These are phyloP conservation scores for Drosophila takahashii DNA, from an alignment of 1,140 invertebrate genomes.

Conservation along the genomic window DNA sequence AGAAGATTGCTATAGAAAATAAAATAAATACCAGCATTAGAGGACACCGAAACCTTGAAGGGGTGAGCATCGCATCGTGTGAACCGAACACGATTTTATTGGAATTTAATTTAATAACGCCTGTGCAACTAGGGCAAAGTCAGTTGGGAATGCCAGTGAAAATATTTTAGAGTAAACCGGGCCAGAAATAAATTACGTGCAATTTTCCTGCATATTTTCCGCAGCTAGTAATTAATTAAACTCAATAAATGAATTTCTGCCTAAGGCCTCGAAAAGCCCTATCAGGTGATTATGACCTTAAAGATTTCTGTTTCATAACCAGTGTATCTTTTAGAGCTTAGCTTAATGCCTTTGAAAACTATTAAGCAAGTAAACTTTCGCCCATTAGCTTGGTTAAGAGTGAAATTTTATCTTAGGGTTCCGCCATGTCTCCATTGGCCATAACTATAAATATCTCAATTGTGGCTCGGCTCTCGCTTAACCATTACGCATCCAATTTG, in stretches of 20 bases:
- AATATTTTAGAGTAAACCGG: constrained; percentile 6
- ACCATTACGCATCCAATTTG: constrained; percentile 59
- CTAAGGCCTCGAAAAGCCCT: neutral
- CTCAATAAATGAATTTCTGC: constrained; percentile 6
- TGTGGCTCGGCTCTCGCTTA: constrained; percentile 26
- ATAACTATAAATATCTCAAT: constrained; percentile 48
- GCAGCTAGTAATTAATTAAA: constrained; percentile 10
- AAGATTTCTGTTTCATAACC: constrained; percentile 2
- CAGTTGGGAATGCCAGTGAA: constrained; percentile 10
- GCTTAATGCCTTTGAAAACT: constrained; percentile 14
- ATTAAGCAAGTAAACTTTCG: constrained; percentile 27
- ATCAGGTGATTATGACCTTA: neutral
- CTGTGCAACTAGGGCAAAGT: constrained; percentile 23
- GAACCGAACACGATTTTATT: constrained; percentile 52
- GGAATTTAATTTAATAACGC: constrained; percentile 49
- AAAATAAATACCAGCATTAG: constrained; percentile 51
- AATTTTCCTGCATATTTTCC: constrained; percentile 17
- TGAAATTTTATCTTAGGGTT: constrained; percentile 2
- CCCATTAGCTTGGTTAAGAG: constrained; percentile 21
- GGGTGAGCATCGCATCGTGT: constrained; percentile 37
- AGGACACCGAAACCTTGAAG: constrained; percentile 22
- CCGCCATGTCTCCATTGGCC: constrained; percentile 8
- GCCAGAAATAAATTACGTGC: neutral
- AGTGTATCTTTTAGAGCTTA: constrained; percentile 10
- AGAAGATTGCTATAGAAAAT: constrained; percentile 25